Evolutionary conservation across 2,113 vertebrate genomes (phyloP), one percentile per base, ranked within the genome.

Genomic region (Cinclus cinclus): DNA sequence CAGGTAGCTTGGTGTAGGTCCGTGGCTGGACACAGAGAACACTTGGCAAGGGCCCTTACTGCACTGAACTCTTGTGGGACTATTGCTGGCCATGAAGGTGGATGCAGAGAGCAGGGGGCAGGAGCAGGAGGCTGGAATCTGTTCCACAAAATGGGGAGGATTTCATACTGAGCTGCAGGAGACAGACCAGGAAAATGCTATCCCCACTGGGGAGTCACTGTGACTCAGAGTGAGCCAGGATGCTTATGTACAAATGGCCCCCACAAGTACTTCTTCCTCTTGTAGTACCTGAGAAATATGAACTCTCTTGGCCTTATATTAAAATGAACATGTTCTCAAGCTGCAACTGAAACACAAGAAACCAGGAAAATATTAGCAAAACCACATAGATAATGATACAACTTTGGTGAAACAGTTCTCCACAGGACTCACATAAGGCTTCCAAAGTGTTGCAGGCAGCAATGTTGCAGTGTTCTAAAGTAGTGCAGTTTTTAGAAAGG

Each of bases 171-270:
- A 28, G 11, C 35, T 6, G 8, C 30, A 65, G 77, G 17, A 65
- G 64, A 15, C 9, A 49, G 52, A 44, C 8, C 14, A 27, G 24
- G 10, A 25, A 0, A 0, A 20, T 17, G 24, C 13, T 5, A 8
- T 78, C 6, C 3, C 20, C 19, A 2, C 7, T 33, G 7, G 9
- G 6, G 3, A 27, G 21, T 27, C 39, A 37, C 6, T 74, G 55
- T 39, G 42, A n/a, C 42, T 68, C 20, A 12, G 33, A 50, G 11
- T 4, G 15, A 49, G 11, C 33, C 10, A 30, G 28, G 31, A 53
- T 46, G 39, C 42, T 70, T 35, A 50, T 2, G 7, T 24, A 42
- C 17, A 28, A 46, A 16, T 35, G 24, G 30, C 41, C 24, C 10
- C 28, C 31, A 15, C 35, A 65, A 76, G 22, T 12, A 30, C 15